A percentile compares a stretch with the other conserved stretches of the same genome.
Conservation (phyloP, 2,888 invertebrate genomes). For the Unio pictorum region DNA sequence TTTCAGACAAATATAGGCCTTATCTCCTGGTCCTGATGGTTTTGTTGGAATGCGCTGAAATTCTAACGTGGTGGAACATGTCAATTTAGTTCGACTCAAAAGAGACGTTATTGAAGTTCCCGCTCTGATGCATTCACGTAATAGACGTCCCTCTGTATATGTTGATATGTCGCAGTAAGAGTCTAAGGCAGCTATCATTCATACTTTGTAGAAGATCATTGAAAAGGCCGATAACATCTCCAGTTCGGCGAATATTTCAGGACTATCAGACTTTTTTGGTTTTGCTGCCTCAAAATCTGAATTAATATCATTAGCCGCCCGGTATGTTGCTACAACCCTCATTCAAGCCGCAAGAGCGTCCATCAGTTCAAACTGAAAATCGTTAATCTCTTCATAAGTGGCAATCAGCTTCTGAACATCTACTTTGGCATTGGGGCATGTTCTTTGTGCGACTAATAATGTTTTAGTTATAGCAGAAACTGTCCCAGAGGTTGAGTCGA, state of each 20-base stretch:
- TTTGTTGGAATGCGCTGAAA: neutral
- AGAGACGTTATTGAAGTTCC: neutral
- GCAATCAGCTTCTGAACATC: neutral
- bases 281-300: neutral
- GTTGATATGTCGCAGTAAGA: slow-evolving; percentile 1
- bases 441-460: neutral
- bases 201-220: neutral
- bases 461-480: neutral
- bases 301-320: neutral
- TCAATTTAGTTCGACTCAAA: neutral
- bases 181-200: neutral
- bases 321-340: neutral
- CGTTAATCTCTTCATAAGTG: slow-evolving; percentile 1
- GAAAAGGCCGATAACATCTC: neutral
- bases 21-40: neutral
- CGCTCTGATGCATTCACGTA: neutral
- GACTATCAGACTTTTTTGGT: too few relatives aligned
- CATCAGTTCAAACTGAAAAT: slow-evolving; percentile 4
- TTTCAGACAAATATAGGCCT: neutral
- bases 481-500: neutral
- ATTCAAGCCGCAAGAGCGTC: neutral
- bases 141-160: neutral
- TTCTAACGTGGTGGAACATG: neutral
- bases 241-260: neutral
- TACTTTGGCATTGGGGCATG: neutral